These are phyloP conservation scores for Desmodus rotundus DNA, from an alignment of 2,113 vertebrate species.

Conservation along the genomic window DNA sequence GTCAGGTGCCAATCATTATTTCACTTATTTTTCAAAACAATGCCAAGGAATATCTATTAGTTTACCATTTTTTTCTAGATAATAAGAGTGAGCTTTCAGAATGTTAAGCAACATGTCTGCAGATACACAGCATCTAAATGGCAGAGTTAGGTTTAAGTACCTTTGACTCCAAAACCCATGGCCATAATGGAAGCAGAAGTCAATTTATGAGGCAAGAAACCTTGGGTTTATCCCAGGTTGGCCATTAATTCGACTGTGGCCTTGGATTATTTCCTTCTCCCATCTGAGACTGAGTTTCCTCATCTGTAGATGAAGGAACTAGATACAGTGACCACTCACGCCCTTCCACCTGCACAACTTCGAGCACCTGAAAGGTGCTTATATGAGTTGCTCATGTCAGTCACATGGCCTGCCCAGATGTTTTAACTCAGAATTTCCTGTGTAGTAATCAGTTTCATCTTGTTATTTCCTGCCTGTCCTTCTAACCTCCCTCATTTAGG, in stretches of 20 bases:
- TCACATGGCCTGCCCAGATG: constrained; percentile 35
- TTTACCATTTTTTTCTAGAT: background rate
- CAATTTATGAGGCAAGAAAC: background rate
- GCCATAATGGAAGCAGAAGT: background rate
- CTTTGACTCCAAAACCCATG: background rate
- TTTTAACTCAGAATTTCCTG: constrained; percentile 58
- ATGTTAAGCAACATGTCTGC: background rate
- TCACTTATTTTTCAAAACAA: constrained; percentile 14
- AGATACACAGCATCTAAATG: background rate
- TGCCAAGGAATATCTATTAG: background rate
- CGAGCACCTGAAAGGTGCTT: background rate
- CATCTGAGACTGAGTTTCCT: background rate
- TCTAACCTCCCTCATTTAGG: constrained; percentile 55
- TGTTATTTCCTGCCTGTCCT: constrained; percentile 64
- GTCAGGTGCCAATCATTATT: background rate
- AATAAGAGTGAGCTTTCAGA: background rate
- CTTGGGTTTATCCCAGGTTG: background rate
- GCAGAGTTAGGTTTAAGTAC: background rate
- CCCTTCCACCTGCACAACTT: background rate
- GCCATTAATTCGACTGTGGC: background rate
- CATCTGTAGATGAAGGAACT: background rate
- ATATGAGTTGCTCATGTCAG: background rate
- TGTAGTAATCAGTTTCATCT: constrained; percentile 46
- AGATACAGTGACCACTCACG: background rate
- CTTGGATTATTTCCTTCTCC: constrained; percentile 23